Evolutionary conservation across 2,113 vertebrate species (phyloP), one percentile per base, ranked within the genome.

Genomic region (Pantherophis guttatus): DNA sequence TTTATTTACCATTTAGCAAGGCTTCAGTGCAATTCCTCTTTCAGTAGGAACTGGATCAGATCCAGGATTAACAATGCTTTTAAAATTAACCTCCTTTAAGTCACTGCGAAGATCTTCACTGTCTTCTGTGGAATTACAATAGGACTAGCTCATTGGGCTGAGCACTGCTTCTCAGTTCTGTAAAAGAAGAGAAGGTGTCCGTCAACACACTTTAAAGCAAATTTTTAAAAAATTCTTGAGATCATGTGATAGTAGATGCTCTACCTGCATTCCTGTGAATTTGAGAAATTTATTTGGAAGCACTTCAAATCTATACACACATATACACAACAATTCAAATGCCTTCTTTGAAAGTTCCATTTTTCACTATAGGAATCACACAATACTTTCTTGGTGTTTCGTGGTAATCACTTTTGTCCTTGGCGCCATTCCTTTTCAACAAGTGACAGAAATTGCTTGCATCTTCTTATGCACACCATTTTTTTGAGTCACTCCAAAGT

Each of bases 51-150:
- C 3, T 44, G 59, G n/a, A 54, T 92, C 59, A 23, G 85, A 39
- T 24, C 44, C 85, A 33, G 5, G 3, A 13, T 23, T 29, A 52
- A 33, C 5, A 39, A 92, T 2, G 24, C 8, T 89, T 17, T 89
- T 92, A 54, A 92, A 87, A 57, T n/a, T 39, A 55, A 21, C 33
- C 23, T 52, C 8, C 13, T 53, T 29, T 23, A 12, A 88, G 59
- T 57, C 59, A 88, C 12, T 44, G 44, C 10, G 11, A 57, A 87
- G 26, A 13, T 39, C 3, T 5, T 33, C 11, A 53, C 1, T 6
- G 54, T 91, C 12, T 91, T 95, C 58, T 11, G 21, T 85, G 59
- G 91, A 91, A 96, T 95, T 95, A 65, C 62, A 2, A 90, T 75
- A 94, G 88, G 90, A 87, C 90, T 94, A 95, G 21, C 85, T 85